phyloP scores from a whole-genome alignment of 1,140 invertebrate genomes.

The Cotesia vestalis region DNA sequence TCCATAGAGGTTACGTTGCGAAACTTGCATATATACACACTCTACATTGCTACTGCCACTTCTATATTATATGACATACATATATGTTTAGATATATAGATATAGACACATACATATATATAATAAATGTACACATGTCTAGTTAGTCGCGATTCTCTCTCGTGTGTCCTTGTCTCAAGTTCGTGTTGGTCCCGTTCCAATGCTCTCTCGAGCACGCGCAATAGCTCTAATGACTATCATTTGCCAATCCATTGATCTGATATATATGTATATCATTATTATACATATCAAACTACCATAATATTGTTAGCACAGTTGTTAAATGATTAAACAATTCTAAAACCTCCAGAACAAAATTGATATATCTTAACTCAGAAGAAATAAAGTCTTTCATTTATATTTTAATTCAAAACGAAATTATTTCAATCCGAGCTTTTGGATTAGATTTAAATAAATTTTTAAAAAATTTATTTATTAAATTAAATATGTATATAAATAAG shows the following conservation, averaged over 20 bases:
- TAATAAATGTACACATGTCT: slow-evolving; percentile 48
- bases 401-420: no score
- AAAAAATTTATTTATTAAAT: no score
- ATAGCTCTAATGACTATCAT: slow-evolving; percentile 22
- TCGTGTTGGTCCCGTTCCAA: slow-evolving; percentile 51
- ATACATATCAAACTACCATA: background rate
- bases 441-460: no score
- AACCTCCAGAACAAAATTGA: no score
- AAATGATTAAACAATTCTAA: no score
- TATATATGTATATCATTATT: slow-evolving; percentile 9
- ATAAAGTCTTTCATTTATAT: no score
- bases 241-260: slow-evolving; percentile 14
- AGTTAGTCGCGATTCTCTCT: slow-evolving; percentile 58
- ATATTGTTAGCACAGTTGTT: no score
- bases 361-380: no score
- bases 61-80: background rate
- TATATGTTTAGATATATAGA: slow-evolving; percentile 16
- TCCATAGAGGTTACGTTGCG: slow-evolving; percentile 61
- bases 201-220: slow-evolving; percentile 29
- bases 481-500: no score
- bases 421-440: no score
- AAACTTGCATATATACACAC: slow-evolving; percentile 25
- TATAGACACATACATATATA: background rate
- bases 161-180: slow-evolving; percentile 63
- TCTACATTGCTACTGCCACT: slow-evolving; percentile 8